Evolutionary conservation across 2,113 vertebrate genomes (phyloP), one percentile per base, ranked within the genome.

Genomic region (Aspiorhynchus laticeps): DNA sequence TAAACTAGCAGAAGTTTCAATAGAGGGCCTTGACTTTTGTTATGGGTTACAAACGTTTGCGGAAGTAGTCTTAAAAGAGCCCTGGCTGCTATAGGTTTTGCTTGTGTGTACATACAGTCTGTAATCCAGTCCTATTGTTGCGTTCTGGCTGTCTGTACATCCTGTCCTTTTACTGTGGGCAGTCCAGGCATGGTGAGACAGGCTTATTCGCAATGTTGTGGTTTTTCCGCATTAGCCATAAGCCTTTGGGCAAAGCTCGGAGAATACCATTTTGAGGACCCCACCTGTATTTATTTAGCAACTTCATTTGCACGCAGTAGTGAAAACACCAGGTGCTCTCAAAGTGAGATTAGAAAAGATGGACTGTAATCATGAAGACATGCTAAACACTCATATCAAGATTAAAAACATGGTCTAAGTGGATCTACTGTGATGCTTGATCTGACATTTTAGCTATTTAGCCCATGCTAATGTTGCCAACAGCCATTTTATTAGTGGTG

Each of bases 211-310:
- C 80, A 76, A 83, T 28, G 24, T 80, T 88, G 85, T 2, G 80
- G 82, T 88, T 83, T 33, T 59, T 33, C n/a, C n/a, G 84, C 85
- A 90, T 86, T 89, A 92, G 63, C 26, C 67, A 74, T 80, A 89
- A 90, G 87, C 88, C 87, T 61, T 83, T 43, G 74, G 82, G 85
- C 51, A 76, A 83, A 75, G 82, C 56, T 80, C 24, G 31, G 38
- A 76, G 86, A 80, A 80, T 83, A 46, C 24, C 46, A 73, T 87
- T 75, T 51, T 61, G 61, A 76, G 67, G 43, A 81, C 88, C 85
- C 89, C 90, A 89, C 91, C 91, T 89, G 89, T 89, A 87, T 90
- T 92, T 91, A 88, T 88, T 88, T 85, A 89, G 88, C 69, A 89
- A 86, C 76, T 82, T 79, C 85, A 89, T 59, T 73, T 56, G 63